Base-by-base conservation (phyloP, 2,888 invertebrate genomes). In the Neria commutata region DNA sequence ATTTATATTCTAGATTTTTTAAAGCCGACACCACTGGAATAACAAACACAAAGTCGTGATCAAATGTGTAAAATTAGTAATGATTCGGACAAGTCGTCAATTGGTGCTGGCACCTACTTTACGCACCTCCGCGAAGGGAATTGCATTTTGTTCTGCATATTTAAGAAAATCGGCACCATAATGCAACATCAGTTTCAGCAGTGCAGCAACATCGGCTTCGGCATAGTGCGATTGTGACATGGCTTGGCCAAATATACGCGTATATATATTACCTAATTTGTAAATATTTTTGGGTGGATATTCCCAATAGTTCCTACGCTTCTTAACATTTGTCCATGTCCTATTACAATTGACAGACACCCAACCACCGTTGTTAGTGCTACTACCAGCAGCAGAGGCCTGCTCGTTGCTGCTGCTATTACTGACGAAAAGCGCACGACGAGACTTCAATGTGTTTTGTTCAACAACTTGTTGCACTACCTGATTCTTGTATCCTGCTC, bases 141-240 rank as follows among this genome's bases (percentile, higher is more conserved):
- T 70, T 1, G 80, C 75, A 53, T 78, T 72, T 16, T 72, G 66
- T 52, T 77, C 74, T 2, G 78, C 76, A 64, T 87, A 89, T 1
- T 83, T 76, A 1, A 88, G 66, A 76, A 91, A 90, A 37, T 83
- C 78, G 5, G 84, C 74, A 50, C 86, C 86, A 48, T 85, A 79
- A 8, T 84, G 83, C 23, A 85, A 79, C 3, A 88, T 86, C 73
- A 90, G 87, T 64, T 86, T 83, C 11, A 89, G 73, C 51, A 91
- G 79, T 83, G 86, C 86, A 2, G 85, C 64, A 29, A 89, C 89
- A 77, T 92, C 91, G 1, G 78, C 84, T 78, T 91, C 91, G 1
- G 91, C 90, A 64, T 84, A 83, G 74, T 92, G 91, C 0, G 84
- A 81, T 69, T 83, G 76, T 2, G 68, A 47, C 0, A 85, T 81